A percentile compares a stretch with the other conserved stretches of the same genome.
phyloP scores from a whole-genome alignment of 2,113 vertebrate species.

The Pogonocichla stellata region DNA sequence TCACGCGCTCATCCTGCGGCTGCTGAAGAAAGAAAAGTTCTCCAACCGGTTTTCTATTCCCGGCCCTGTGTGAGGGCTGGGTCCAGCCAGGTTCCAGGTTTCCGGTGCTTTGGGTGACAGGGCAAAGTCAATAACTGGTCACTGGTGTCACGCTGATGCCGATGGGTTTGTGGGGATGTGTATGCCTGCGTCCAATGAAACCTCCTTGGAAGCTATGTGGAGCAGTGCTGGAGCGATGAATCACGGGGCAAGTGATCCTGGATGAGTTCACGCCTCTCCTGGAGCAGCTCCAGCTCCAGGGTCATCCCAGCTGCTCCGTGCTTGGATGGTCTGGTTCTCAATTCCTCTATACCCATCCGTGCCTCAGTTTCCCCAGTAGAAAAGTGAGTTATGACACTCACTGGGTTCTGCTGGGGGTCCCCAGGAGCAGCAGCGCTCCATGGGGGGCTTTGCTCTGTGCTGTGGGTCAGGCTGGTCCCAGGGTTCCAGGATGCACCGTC shows the following conservation, averaged over 20 bases:
- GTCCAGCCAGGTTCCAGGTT: background rate
- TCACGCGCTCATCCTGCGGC: background rate
- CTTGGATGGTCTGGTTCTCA: background rate
- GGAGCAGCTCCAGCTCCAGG: background rate
- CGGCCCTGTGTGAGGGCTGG: background rate
- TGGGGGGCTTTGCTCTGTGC: background rate
- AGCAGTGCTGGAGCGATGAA: background rate
- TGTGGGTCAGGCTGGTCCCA: background rate
- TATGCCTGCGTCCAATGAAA: background rate
- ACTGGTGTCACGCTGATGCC: background rate
- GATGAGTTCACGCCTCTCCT: background rate
- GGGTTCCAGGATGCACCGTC: background rate
- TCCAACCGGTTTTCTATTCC: slow-evolving; percentile 24
- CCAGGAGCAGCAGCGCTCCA: background rate
- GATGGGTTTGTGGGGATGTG: background rate
- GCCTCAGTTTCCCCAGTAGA: background rate
- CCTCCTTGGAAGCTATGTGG: background rate
- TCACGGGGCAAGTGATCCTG: background rate
- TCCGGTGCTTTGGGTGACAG: slow-evolving; percentile 11
- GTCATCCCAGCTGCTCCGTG: background rate
- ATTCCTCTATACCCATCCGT: fast-evolving
- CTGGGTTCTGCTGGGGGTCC: background rate
- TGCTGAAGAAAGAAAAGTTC: background rate
- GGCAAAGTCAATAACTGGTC: background rate
- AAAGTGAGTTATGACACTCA: fast-evolving